These are phyloP conservation scores for Hydrolagus colliei DNA, from an alignment of 2,797 vertebrate genomes.

Conservation along the genomic window DNA sequence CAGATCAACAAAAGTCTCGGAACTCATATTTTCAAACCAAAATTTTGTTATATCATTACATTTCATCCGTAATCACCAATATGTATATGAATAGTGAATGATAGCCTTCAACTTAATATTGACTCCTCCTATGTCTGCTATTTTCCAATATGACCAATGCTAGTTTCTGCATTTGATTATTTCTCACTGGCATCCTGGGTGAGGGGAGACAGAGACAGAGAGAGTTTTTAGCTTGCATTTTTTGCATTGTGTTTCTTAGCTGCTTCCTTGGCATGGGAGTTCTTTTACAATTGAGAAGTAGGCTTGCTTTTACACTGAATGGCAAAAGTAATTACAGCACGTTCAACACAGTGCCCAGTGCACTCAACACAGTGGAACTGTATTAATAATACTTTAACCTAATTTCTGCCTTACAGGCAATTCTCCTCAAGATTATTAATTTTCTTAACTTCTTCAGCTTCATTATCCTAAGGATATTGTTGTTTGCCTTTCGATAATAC, in stretches of 20 bases:
- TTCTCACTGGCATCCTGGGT: not conserved
- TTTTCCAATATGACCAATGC: not conserved
- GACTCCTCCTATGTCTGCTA: not conserved
- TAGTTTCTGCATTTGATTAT: not conserved
- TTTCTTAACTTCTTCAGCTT: not conserved
- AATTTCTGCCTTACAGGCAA: no score
- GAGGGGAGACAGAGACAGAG: not conserved
- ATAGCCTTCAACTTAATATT: not conserved
- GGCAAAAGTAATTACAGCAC: not conserved
- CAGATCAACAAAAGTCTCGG: not conserved
- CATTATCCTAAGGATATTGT: not conserved
- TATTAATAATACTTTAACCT: no score
- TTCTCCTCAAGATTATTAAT: not conserved
- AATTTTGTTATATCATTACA: not conserved
- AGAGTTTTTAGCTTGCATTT: not conserved
- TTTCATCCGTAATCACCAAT: not conserved
- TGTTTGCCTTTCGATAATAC: not conserved
- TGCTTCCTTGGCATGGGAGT: not conserved
- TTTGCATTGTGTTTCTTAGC: not conserved
- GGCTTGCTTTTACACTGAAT: not conserved
- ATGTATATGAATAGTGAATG: not conserved
- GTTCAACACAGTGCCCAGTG: not conserved
- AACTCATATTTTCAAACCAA: not conserved
- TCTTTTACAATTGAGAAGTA: not conserved
- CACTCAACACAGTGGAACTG: not conserved